Evolutionary conservation across 2,888 invertebrate genomes (phyloP), one percentile per base, ranked within the genome.

Genomic region (Napeogenes inachia): DNA sequence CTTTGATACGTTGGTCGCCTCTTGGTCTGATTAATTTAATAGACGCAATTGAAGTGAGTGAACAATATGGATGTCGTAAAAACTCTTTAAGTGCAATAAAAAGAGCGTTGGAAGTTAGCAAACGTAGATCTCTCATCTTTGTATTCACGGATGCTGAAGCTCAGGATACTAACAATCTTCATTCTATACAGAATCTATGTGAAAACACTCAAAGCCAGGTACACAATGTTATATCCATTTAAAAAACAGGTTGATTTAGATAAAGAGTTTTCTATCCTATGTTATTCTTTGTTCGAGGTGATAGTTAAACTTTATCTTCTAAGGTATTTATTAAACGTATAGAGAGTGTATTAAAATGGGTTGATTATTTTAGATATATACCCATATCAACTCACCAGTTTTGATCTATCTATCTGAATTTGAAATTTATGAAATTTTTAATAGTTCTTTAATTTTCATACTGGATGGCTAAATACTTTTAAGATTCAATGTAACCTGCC

Each of bases 101-200:
- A 64, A 76, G 71, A 59, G 84, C 79, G 0, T 64, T 85, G 0
- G 64, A 71, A 56, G 68, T 73, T 0, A 85, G 85, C 66, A 70
- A 75, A 10, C 71, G 70, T 0, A 70, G 71, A 3, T 85, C 86
- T 0, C 70, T 72, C 2, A 77, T 86, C 1, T 84, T 80, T 57
- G 71, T 86, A 0, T 84, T 87, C 59, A 87, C 87, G 0, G 85
- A 87, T 57, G 86, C 85, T 0, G 79, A 73, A 55, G 72, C 85
- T 0, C 81, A 81, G 13, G 80, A 81, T 54, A 45, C 59, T 3
- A 58, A 61, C 4, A 66, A 71, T 60, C 59, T 74, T 1, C 53
- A 47, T 4, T 61, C 63, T 4, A 70, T 79, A 30, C 60, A 71
- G 60, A 62, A 60, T 4, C 67, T 77, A 13, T 79, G 78, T 56